phyloP scores from a whole-genome alignment of 2,113 vertebrate genomes.

The Podilymbus podiceps region DNA sequence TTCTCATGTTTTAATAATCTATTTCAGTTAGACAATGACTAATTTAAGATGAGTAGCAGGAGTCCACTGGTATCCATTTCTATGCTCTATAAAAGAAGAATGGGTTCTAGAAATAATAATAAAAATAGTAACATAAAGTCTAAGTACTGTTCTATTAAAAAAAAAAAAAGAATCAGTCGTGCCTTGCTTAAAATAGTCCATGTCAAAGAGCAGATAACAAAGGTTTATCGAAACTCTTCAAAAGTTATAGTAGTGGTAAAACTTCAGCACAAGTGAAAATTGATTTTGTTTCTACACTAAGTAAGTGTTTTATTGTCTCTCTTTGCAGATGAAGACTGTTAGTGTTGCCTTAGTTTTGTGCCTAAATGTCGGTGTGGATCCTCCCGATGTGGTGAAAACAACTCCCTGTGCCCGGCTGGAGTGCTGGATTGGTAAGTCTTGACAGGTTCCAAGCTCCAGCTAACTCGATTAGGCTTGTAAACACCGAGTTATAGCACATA shows the following conservation, averaged over 20 bases:
- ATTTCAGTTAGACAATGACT: conserved; percentile 29
- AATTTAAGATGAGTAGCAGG: conserved; percentile 13
- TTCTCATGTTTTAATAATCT: conserved; percentile 48
- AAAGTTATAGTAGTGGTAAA: background rate
- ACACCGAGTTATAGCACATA: background rate
- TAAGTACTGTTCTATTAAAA: background rate
- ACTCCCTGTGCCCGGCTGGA: conserved; percentile 95
- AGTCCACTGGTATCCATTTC: background rate
- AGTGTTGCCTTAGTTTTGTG: conserved; percentile 96
- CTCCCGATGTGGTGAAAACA: conserved; percentile 97
- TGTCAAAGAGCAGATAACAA: background rate
- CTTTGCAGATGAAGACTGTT: conserved; percentile 96
- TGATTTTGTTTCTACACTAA: background rate
- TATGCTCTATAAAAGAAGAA: conserved; percentile 19
- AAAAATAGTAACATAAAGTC: conserved; percentile 6
- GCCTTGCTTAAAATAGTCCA: background rate
- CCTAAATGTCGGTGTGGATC: conserved; percentile 97
- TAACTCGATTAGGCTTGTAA: background rate
- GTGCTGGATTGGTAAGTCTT: conserved; percentile 93
- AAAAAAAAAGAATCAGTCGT: background rate
- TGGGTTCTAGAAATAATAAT: conserved; percentile 45
- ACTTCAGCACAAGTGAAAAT: background rate
- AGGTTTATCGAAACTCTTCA: background rate
- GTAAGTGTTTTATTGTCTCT: background rate
- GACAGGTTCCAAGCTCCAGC: background rate